Percentiles rank a stretch among this genome's conserved stretches.
Evolutionary conservation across 2,113 vertebrate species (phyloP).

Genomic region (Xenotilapia caudafasciata): DNA sequence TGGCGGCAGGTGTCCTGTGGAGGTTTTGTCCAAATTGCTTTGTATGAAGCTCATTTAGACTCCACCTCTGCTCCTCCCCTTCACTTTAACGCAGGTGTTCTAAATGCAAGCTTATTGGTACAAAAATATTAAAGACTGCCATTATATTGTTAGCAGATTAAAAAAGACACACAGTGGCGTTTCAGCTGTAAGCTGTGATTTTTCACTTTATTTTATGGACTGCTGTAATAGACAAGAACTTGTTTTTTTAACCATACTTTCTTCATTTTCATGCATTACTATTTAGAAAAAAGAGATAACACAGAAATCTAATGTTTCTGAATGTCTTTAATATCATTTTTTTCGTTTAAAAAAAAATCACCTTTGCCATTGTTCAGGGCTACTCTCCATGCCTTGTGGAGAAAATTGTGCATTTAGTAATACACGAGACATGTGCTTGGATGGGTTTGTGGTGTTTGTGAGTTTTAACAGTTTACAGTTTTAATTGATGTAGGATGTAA

Average conservation of each 20-base stretch:
- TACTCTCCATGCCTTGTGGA: neutral
- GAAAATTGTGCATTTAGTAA: neutral
- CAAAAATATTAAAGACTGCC: neutral
- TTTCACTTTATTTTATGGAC: neutral
- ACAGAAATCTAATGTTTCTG: neutral
- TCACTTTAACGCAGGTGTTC: slow-evolving; percentile 6
- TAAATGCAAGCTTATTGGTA: slow-evolving; percentile 22
- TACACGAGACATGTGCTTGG: neutral
- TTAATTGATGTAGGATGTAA: neutral
- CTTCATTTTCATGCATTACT: neutral
- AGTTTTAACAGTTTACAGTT: neutral
- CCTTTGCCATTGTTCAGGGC: slow-evolving; percentile 7
- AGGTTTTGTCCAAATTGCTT: neutral
- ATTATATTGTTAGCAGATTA: neutral
- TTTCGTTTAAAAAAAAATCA: neutral
- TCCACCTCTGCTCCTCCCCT: neutral
- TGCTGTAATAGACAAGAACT: neutral
- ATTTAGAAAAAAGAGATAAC: neutral
- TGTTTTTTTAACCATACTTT: neutral
- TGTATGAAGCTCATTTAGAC: slow-evolving; percentile 7
- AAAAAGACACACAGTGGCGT: neutral
- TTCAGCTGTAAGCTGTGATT: neutral
- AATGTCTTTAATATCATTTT: neutral
- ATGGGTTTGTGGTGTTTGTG: neutral
- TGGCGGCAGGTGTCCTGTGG: neutral